Conservation (phyloP, 1,140 invertebrate species). For the Scaptomyza hsui region DNA sequence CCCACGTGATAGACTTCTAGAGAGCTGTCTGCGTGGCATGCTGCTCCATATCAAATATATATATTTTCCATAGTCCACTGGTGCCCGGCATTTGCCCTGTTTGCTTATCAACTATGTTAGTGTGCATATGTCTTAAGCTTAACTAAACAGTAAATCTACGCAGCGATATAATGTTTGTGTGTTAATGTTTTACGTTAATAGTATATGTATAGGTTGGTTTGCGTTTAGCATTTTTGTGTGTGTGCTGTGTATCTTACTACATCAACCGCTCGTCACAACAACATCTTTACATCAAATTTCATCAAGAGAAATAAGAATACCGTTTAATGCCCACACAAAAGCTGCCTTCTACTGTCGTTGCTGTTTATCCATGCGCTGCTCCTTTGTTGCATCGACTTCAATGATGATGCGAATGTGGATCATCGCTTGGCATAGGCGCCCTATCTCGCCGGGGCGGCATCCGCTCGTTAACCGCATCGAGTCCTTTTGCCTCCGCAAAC, state of each 20-base stretch:
- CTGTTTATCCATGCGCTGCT: slow-evolving; percentile 69
- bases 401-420: slow-evolving; percentile 45
- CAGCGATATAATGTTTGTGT: slow-evolving; percentile 45
- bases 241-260: neutral
- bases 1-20: neutral
- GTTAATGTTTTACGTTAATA: slow-evolving; percentile 22
- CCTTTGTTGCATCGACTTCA: slow-evolving; percentile 73
- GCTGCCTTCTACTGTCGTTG: neutral
- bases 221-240: neutral
- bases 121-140: slow-evolving; percentile 37
- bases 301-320: slow-evolving; percentile 10
- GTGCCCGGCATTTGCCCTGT: slow-evolving; percentile 19
- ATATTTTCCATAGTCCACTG: slow-evolving; percentile 1
- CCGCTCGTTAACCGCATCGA: no score
- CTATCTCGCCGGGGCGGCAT: no score
- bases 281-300: slow-evolving; percentile 4
- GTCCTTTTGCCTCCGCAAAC: no score
- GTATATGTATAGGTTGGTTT: slow-evolving; percentile 16
- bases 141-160: slow-evolving; percentile 43
- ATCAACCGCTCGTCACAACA: neutral
- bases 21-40: slow-evolving; percentile 11
- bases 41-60: neutral
- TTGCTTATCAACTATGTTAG: slow-evolving; percentile 37
- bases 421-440: no score
- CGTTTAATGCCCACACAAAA: slow-evolving; percentile 5